Percentiles rank a stretch among this genome's conserved stretches.
These are phyloP conservation scores for Clunio marinus DNA, from an alignment of 2,888 invertebrate genomes.

Conservation along the genomic window DNA sequence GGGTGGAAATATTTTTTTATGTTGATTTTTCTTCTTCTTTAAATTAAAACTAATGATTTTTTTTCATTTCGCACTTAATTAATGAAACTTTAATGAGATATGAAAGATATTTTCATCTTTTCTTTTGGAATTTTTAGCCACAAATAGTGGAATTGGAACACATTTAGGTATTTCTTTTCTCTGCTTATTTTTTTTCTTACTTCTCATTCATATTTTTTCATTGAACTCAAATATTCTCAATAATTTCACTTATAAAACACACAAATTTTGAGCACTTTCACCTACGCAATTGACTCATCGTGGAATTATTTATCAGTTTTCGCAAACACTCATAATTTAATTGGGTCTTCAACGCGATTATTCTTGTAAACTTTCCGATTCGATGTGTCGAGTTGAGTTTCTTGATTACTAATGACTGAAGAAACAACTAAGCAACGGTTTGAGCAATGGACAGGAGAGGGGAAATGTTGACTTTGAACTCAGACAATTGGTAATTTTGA, in stretches of 20 bases:
- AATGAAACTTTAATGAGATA: neutral
- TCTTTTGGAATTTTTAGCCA: neutral
- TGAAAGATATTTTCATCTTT: neutral
- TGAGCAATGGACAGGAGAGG: no score
- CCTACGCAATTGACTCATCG: neutral
- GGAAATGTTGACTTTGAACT: no score
- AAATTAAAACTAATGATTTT: neutral
- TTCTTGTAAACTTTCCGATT: no score
- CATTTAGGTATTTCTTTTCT: slow-evolving; percentile 10
- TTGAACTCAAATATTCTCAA: neutral
- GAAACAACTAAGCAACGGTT: no score
- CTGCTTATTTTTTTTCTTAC: slow-evolving; percentile 35
- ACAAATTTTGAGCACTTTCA: neutral
- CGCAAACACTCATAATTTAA: neutral
- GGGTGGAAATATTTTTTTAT: slow-evolving; percentile 10
- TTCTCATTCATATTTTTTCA: slow-evolving; percentile 2
- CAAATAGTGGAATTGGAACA: slow-evolving; percentile 28
- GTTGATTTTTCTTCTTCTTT: slow-evolving; percentile 20
- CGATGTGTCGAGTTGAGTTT: no score
- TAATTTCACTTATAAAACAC: neutral
- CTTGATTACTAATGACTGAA: no score
- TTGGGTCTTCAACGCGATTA: neutral
- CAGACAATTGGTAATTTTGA: no score
- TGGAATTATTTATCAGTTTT: neutral
- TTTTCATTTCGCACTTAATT: neutral